Percentiles rank a stretch among this genome's conserved stretches.
These are phyloP conservation scores for Capromys pilorides DNA, from an alignment of 2,797 vertebrate genomes.

Conservation along the genomic window DNA sequence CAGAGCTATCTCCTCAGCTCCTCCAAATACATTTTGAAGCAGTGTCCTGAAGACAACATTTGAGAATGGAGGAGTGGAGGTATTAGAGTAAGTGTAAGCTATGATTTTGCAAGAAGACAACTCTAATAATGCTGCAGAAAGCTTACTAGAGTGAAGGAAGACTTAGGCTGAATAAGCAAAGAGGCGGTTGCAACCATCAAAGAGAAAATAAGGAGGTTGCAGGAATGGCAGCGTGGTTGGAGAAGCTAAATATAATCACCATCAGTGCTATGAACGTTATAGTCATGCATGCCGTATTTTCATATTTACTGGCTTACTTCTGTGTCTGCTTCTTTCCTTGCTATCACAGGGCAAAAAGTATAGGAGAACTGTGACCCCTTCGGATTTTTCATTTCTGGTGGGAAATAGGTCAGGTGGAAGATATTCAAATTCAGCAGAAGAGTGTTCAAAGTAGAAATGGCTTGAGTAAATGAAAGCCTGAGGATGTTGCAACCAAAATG, in stretches of 20 bases:
- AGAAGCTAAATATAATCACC: neutral
- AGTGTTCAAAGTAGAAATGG: neutral
- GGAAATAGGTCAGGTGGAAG: neutral
- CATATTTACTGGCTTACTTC: neutral
- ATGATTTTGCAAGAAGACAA: neutral
- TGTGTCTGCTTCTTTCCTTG: neutral
- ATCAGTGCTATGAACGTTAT: neutral
- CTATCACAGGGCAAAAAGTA: neutral
- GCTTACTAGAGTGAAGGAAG: neutral
- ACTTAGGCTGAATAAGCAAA: neutral
- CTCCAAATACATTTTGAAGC: neutral
- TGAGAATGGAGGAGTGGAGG: neutral
- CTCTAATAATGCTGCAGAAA: neutral
- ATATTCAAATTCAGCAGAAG: neutral
- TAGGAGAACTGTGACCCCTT: neutral
- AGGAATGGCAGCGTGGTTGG: too few species aligned
- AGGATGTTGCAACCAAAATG: neutral
- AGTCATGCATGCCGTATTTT: neutral
- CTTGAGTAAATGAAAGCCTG: neutral
- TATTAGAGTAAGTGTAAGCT: neutral
- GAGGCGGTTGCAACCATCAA: too few species aligned
- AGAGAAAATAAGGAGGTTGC: neutral
- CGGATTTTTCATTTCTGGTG: constrained; percentile 1
- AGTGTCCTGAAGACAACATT: neutral
- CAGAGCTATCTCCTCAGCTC: too few species aligned